Percentiles rank a stretch among this genome's conserved stretches.
These are phyloP conservation scores for Patella ulyssiponensis DNA, from an alignment of 2,888 invertebrate species.

Conservation along the genomic window DNA sequence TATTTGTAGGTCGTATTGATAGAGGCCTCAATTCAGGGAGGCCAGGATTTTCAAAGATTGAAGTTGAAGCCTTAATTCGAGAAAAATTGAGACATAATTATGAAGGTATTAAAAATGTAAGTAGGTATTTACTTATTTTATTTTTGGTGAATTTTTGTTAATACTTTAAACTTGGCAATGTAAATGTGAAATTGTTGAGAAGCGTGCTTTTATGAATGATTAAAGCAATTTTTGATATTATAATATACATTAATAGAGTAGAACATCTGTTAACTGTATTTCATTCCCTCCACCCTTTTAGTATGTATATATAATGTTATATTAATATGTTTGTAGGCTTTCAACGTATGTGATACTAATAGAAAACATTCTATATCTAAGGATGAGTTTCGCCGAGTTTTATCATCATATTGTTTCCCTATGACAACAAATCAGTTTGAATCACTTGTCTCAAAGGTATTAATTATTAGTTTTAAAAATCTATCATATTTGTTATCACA, in stretches of 20 bases:
- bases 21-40: conserved; percentile 21
- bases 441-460: conserved; percentile 67
- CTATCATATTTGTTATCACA: no score
- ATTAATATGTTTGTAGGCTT: conserved; percentile 58
- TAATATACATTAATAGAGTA: no score
- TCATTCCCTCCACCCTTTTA: no score
- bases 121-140: conserved; percentile 12
- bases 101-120: conserved; percentile 63
- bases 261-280: no score
- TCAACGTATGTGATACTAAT: conserved; percentile 63
- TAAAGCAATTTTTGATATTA: no score
- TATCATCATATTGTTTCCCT: conserved; percentile 66
- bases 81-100: conserved; percentile 63
- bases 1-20: not conserved
- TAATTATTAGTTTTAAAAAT: not conserved
- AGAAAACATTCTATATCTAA: conserved; percentile 62
- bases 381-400: conserved; percentile 67
- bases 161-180: not conserved
- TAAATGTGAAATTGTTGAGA: not conserved
- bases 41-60: conserved; percentile 62
- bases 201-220: no score
- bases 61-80: conserved; percentile 63
- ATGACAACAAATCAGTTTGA: conserved; percentile 68
- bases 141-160: not conserved
- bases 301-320: not conserved